phyloP scores from a whole-genome alignment of 2,797 vertebrate genomes.

The Paratrypauchen microcephalus region DNA sequence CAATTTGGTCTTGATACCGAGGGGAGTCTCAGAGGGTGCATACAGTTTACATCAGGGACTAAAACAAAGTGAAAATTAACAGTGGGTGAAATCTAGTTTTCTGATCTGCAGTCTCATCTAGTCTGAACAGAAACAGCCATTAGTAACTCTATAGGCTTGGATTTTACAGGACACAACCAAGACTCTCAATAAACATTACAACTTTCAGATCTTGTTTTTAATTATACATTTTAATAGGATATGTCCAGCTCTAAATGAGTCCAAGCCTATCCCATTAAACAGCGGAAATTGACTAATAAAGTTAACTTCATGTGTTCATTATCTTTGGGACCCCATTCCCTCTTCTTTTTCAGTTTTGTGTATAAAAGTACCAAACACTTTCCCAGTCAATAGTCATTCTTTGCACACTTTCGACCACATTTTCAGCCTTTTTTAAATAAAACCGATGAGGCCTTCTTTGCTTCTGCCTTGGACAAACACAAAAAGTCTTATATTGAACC shows the following conservation, averaged over 20 bases:
- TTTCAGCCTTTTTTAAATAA: too few relatives aligned
- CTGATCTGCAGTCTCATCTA: slow-evolving; percentile 40
- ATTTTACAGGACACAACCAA: neutral
- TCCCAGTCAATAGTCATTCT: neutral
- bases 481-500: too few relatives aligned
- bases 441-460: too few relatives aligned
- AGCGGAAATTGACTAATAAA: neutral
- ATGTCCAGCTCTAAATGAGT: neutral
- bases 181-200: neutral
- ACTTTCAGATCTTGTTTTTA: neutral
- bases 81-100: slow-evolving; percentile 53
- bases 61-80: slow-evolving; percentile 53
- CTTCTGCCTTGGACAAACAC: too few relatives aligned
- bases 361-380: neutral
- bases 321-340: neutral
- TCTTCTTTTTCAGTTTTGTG: neutral
- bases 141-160: neutral
- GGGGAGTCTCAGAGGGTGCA: slow-evolving; percentile 40
- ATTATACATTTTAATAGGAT: neutral
- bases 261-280: neutral
- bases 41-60: slow-evolving; percentile 36
- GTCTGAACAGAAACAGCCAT: slow-evolving; percentile 18
- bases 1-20: slow-evolving; percentile 27
- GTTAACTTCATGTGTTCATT: neutral
- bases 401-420: too few relatives aligned